Evolutionary conservation across 2,888 invertebrate genomes (phyloP).

Genomic region (Thysanoteuthis rhombus): DNA sequence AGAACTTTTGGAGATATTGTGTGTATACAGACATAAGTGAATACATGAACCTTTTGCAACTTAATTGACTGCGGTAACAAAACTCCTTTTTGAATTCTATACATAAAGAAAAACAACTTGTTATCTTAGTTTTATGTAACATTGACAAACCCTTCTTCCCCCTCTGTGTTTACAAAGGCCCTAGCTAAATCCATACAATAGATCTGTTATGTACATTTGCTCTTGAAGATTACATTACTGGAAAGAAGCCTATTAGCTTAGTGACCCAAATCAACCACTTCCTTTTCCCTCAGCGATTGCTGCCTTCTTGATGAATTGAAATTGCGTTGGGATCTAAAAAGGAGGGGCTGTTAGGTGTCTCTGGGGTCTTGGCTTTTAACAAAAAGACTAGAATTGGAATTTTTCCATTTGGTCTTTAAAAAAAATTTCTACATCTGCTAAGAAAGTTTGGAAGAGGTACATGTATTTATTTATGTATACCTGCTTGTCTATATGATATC

Average conservation of each 20-base stretch:
- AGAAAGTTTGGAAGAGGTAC: too few species aligned
- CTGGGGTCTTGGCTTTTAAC: not conserved
- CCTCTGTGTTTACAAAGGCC: not conserved
- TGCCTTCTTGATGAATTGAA: not conserved
- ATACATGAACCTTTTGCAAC: too few species aligned
- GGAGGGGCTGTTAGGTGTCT: not conserved
- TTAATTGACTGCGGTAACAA: too few species aligned
- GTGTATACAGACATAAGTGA: too few species aligned
- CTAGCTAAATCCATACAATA: not conserved
- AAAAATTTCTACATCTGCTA: too few species aligned
- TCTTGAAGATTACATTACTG: not conserved
- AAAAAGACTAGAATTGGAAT: too few species aligned
- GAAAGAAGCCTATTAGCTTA: not conserved
- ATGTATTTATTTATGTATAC: too few species aligned
- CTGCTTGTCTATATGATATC: too few species aligned
- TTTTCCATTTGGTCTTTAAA: too few species aligned
- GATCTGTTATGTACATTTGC: not conserved
- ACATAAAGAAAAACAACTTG: not conserved
- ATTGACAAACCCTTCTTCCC: not conserved
- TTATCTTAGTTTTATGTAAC: not conserved
- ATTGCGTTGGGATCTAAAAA: not conserved
- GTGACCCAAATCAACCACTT: not conserved
- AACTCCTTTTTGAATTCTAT: not conserved
- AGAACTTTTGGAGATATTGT: too few species aligned
- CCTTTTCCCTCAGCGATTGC: not conserved